phyloP scores from a whole-genome alignment of 2,113 vertebrate species.

The Pituophis catenifer region DNA sequence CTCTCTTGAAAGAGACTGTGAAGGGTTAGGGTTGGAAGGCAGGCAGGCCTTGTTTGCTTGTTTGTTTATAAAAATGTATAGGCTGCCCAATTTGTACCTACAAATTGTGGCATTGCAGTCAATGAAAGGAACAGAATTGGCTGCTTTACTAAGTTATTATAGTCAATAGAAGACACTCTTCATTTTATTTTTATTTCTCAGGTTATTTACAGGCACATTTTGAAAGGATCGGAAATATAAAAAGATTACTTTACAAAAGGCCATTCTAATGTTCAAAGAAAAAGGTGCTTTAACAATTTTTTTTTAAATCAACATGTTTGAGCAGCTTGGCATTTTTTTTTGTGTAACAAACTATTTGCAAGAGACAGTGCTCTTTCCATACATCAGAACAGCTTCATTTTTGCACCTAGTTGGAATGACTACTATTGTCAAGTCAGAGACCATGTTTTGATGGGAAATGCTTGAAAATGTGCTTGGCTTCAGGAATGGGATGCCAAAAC shows the following conservation, averaged over 20 bases:
- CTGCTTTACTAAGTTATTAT: background rate
- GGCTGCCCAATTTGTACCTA: background rate
- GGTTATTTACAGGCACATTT: background rate
- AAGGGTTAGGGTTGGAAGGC: background rate
- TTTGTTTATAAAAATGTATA: background rate
- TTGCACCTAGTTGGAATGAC: background rate
- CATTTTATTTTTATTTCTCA: background rate
- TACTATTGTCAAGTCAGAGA: background rate
- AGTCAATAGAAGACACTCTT: background rate
- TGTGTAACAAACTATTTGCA: constrained; percentile 12
- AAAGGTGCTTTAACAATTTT: background rate
- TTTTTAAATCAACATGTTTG: background rate
- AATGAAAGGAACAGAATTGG: background rate
- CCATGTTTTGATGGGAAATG: background rate
- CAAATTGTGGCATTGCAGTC: background rate
- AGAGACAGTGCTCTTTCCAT: constrained; percentile 19
- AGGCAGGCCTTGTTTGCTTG: background rate
- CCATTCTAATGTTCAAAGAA: background rate
- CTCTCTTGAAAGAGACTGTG: constrained; percentile 8
- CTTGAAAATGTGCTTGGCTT: background rate
- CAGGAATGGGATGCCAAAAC: background rate
- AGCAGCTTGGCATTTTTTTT: background rate
- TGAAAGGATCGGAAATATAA: background rate
- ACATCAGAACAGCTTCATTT: background rate
- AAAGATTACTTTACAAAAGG: background rate